These are phyloP conservation scores for Xenentodon cancila DNA, from an alignment of 2,797 vertebrate species.

Conservation along the genomic window DNA sequence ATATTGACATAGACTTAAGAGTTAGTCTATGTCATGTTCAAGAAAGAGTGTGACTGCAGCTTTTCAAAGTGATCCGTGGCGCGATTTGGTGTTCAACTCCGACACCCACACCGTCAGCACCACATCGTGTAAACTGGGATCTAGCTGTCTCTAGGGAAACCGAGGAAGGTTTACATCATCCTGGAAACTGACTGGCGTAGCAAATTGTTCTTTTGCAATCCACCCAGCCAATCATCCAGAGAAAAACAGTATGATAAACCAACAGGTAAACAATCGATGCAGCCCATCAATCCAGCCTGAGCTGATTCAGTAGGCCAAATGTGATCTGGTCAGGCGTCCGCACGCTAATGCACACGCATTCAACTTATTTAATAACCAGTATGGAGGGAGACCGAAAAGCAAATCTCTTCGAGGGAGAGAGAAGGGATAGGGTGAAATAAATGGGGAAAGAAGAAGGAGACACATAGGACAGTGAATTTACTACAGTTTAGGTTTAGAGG, in stretches of 20 bases:
- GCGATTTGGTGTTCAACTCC: conserved; percentile 18
- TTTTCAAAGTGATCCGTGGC: not conserved
- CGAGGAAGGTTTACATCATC: conserved; percentile 78
- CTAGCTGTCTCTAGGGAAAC: conserved; percentile 81
- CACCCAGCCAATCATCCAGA: conserved; percentile 66
- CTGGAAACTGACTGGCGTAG: conserved; percentile 79
- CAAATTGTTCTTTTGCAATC: conserved; percentile 43
- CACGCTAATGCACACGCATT: conserved; percentile 70
- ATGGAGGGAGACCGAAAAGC: conserved; percentile 44
- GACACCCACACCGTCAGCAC: conserved; percentile 22
- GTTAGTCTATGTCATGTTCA: not conserved
- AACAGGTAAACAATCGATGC: conserved; percentile 54
- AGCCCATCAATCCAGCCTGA: conserved; percentile 53
- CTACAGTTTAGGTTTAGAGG: not conserved
- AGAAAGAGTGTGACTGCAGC: not conserved
- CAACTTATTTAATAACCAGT: conserved; percentile 56
- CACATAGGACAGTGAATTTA: not conserved
- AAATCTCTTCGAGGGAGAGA: conserved; percentile 24
- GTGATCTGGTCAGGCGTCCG: conserved; percentile 45
- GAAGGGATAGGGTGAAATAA: not conserved
- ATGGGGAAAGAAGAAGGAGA: not conserved
- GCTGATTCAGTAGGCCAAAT: conserved; percentile 27
- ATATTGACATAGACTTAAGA: no score
- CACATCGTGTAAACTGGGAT: conserved; percentile 60
- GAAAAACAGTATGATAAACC: conserved; percentile 60